A percentile compares a stretch with the other conserved stretches of the same genome.
Evolutionary conservation across 2,888 invertebrate genomes (phyloP).

Genomic region (Cantharis rufa): DNA sequence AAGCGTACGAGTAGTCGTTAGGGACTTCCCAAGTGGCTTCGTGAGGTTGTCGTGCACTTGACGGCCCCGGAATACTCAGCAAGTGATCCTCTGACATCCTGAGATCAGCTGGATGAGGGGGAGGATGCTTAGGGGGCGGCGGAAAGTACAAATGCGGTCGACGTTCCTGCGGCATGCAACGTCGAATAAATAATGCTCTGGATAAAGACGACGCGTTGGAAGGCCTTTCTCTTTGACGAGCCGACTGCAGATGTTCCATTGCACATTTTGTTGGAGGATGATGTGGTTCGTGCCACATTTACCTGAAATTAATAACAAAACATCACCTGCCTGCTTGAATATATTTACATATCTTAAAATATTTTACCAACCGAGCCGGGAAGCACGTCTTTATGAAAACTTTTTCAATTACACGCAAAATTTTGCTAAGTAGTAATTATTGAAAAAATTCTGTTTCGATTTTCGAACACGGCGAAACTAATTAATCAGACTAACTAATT

Average conservation of each 20-base stretch:
- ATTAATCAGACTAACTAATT: neutral
- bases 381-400: neutral
- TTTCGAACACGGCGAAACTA: no score
- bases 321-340: conserved; percentile 1
- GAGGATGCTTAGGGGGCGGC: conserved; percentile 74
- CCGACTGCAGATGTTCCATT: conserved; percentile 42
- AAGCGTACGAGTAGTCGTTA: conserved; percentile 80
- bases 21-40: conserved; percentile 43
- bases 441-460: neutral
- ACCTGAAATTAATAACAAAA: conserved; percentile 41
- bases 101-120: conserved; percentile 54
- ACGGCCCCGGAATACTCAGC: conserved; percentile 45
- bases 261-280: conserved; percentile 45
- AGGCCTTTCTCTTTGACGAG: conserved; percentile 23
- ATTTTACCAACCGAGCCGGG: neutral
- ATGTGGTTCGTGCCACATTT: conserved; percentile 51
- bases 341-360: neutral
- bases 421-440: neutral
- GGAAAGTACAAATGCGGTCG: conserved; percentile 71
- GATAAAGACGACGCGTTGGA: conserved; percentile 18
- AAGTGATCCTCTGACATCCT: conserved; percentile 49
- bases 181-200: conserved; percentile 15
- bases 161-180: conserved; percentile 35
- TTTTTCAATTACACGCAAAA: neutral
- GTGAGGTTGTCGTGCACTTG: conserved; percentile 42